These are phyloP conservation scores for Rhamphomyia laevipes DNA, from an alignment of 2,888 invertebrate species.

Conservation along the genomic window DNA sequence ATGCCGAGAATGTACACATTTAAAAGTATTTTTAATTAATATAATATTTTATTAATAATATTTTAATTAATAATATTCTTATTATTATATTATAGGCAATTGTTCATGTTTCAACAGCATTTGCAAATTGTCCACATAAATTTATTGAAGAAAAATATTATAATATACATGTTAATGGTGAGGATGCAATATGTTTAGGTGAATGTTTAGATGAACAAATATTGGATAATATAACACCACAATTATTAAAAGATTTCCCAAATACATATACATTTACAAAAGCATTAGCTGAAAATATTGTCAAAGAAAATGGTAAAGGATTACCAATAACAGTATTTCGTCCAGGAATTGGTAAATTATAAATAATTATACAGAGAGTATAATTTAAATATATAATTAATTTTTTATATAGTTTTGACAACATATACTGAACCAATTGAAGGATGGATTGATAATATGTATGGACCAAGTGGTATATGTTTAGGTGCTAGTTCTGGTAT, in stretches of 20 bases:
- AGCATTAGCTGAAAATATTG: slow-evolving; percentile 36
- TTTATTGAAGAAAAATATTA: slow-evolving; percentile 36
- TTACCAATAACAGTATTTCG: slow-evolving; percentile 37
- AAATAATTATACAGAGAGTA: too few relatives aligned
- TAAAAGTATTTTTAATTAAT: slow-evolving; percentile 40
- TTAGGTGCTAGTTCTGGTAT: slow-evolving; percentile 36
- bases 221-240: slow-evolving; percentile 31
- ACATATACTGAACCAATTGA: slow-evolving; percentile 39
- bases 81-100: slow-evolving; percentile 26
- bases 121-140: slow-evolving; percentile 37
- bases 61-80: slow-evolving; percentile 20
- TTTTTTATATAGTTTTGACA: slow-evolving; percentile 30
- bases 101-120: slow-evolving; percentile 37
- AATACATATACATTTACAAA: slow-evolving; percentile 39
- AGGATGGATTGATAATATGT: slow-evolving; percentile 39
- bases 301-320: slow-evolving; percentile 32
- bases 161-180: slow-evolving; percentile 34
- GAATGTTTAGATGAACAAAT: slow-evolving; percentile 33
- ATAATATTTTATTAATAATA: neutral
- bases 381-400: neutral
- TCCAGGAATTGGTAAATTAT: slow-evolving; percentile 33
- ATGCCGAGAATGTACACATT: slow-evolving; percentile 48
- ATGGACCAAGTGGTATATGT: slow-evolving; percentile 38
- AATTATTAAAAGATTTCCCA: slow-evolving; percentile 36
- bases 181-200: slow-evolving; percentile 35